Conservation (phyloP, 64 coral and sea anemone species). For the Exaiptasia diaphana region DNA sequence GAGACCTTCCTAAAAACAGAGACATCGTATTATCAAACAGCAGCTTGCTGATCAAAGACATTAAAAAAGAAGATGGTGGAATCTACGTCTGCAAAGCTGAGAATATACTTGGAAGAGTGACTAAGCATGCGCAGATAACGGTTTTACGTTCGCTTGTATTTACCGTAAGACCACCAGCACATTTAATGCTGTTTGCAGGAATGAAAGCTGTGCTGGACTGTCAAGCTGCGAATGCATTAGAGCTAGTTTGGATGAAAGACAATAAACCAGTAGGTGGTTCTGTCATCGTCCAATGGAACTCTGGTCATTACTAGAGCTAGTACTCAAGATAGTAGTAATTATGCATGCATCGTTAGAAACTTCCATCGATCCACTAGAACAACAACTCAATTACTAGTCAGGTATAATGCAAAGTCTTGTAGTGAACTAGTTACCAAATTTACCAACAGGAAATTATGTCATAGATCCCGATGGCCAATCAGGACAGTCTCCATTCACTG, state of each 20-base stretch:
- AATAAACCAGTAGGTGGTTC: background rate
- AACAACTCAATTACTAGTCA: background rate
- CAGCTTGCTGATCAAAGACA: background rate
- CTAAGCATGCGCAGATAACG: background rate
- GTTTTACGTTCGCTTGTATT: background rate
- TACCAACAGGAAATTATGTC: background rate
- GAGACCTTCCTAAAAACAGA: background rate
- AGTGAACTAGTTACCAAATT: conserved; percentile 37
- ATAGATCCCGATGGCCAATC: conserved; percentile 12
- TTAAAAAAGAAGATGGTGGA: background rate
- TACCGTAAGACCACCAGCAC: background rate
- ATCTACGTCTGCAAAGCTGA: background rate
- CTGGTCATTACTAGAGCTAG: background rate
- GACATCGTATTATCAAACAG: background rate
- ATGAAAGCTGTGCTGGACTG: background rate
- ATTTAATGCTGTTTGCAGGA: background rate
- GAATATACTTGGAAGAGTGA: background rate
- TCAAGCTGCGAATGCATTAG: background rate
- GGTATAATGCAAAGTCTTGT: conserved; percentile 41
- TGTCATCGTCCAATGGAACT: background rate
- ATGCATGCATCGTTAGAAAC: background rate
- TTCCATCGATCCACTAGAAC: too few species aligned
- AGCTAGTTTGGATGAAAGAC: background rate
- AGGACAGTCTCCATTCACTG: background rate
- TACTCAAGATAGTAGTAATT: background rate